phyloP scores from a whole-genome alignment of 1,140 invertebrate species.

The Nebria ingens region DNA sequence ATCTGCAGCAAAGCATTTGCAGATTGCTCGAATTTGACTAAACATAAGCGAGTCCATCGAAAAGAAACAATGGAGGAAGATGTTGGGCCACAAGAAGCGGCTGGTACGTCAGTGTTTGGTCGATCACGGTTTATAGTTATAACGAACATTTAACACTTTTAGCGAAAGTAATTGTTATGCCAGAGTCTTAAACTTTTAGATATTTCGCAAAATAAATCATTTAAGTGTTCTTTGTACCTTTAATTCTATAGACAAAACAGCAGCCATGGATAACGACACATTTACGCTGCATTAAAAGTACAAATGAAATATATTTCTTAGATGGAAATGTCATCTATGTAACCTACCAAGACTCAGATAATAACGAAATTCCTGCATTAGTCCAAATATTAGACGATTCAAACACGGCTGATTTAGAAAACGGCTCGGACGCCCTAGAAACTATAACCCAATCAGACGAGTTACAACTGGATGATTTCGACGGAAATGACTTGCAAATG shows the following conservation, averaged over 20 bases:
- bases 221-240: too few species aligned
- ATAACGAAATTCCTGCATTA: conserved; percentile 21
- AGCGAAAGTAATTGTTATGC: too few species aligned
- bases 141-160: too few species aligned
- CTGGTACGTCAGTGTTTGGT: too few species aligned
- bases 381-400: neutral
- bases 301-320: conserved; percentile 5
- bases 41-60: conserved; percentile 47
- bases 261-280: conserved; percentile 26
- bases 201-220: too few species aligned
- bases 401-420: neutral
- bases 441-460: neutral
- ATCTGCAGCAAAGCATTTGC: conserved; percentile 66
- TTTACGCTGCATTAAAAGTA: too few species aligned
- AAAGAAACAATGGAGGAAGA: too few species aligned
- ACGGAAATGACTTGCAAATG: neutral
- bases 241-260: neutral
- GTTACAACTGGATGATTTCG: neutral
- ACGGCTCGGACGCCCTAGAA: neutral
- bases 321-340: conserved; percentile 38
- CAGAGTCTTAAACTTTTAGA: too few species aligned
- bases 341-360: conserved; percentile 39
- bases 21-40: conserved; percentile 53
- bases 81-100: too few species aligned
- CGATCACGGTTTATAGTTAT: too few species aligned